phyloP scores from a whole-genome alignment of 2,888 invertebrate species.

The Embidobia sp. region DNA sequence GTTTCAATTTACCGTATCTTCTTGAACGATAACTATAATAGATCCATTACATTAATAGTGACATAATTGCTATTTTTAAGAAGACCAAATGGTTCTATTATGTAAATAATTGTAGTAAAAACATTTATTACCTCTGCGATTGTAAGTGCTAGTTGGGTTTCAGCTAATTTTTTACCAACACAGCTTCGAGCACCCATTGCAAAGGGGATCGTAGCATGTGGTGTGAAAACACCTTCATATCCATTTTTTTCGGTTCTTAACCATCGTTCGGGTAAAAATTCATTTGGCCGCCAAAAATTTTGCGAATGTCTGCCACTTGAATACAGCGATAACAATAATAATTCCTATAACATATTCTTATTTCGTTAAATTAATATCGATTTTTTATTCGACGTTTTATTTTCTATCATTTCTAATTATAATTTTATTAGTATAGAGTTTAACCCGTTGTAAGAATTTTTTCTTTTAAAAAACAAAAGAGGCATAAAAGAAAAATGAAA shows the following conservation, averaged over 20 bases:
- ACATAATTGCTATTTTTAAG: too few relatives aligned
- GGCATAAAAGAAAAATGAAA: too few relatives aligned
- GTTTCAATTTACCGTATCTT: too few relatives aligned
- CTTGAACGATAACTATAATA: too few relatives aligned
- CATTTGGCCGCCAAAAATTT: slow-evolving; percentile 86
- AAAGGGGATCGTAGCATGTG: slow-evolving; percentile 90
- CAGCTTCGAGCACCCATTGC: slow-evolving; percentile 92
- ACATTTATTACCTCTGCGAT: slow-evolving; percentile 84
- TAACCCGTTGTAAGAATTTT: too few relatives aligned
- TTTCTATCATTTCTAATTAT: too few relatives aligned
- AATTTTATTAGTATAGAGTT: too few relatives aligned
- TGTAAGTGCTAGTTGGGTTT: slow-evolving; percentile 87
- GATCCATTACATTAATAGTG: slow-evolving; percentile 11
- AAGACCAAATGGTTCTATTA: too few relatives aligned
- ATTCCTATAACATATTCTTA: too few relatives aligned
- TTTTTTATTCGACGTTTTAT: too few relatives aligned
- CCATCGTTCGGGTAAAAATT: slow-evolving; percentile 91
- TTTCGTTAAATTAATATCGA: too few relatives aligned
- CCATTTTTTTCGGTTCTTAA: slow-evolving; percentile 83
- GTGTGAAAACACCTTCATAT: slow-evolving; percentile 82
- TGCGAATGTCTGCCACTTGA: slow-evolving; percentile 89
- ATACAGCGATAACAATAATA: slow-evolving; percentile 92
- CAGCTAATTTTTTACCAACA: slow-evolving; percentile 91
- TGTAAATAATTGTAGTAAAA: slow-evolving; percentile 12
- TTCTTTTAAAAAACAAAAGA: too few relatives aligned